Percentiles rank a stretch among this genome's conserved stretches.
Evolutionary conservation across 2,888 invertebrate species (phyloP).

Genomic region (Parelbella ahira): DNA sequence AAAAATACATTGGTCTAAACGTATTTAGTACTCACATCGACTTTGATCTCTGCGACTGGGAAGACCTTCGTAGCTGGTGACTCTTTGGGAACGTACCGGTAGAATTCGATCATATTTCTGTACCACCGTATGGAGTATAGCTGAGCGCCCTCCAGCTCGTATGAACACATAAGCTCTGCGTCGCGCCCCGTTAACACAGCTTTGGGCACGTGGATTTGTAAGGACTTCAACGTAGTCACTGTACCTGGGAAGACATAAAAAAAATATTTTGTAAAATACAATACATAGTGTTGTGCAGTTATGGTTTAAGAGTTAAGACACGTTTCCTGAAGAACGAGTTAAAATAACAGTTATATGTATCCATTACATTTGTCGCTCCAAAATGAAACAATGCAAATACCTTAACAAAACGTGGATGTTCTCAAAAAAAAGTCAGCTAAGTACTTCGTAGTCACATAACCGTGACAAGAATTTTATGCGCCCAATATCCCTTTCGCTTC

Average conservation of each 20-base stretch:
- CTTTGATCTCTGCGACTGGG: constrained; percentile 84
- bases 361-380: too few species aligned
- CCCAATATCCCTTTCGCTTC: too few species aligned
- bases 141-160: constrained; percentile 82
- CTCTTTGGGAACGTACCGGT: constrained; percentile 87
- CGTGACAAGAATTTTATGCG: too few species aligned
- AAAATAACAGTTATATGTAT: too few species aligned
- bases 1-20: too few species aligned
- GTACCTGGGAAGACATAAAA: constrained; percentile 64
- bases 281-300: too few species aligned
- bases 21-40: constrained; percentile 90
- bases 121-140: constrained; percentile 90
- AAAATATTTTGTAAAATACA: constrained; percentile 22
- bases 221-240: constrained; percentile 61
- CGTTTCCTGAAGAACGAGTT: too few species aligned
- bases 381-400: too few species aligned
- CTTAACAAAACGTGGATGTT: too few species aligned
- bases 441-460: too few species aligned
- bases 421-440: too few species aligned
- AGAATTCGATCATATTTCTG: constrained; percentile 87
- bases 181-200: constrained; percentile 76
- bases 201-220: constrained; percentile 76
- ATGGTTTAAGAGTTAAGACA: too few species aligned
- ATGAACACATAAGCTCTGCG: constrained; percentile 76
- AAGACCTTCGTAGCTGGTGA: constrained; percentile 86